Conservation (phyloP, 2,888 invertebrate genomes). For the Chydorus sphaericus region DNA sequence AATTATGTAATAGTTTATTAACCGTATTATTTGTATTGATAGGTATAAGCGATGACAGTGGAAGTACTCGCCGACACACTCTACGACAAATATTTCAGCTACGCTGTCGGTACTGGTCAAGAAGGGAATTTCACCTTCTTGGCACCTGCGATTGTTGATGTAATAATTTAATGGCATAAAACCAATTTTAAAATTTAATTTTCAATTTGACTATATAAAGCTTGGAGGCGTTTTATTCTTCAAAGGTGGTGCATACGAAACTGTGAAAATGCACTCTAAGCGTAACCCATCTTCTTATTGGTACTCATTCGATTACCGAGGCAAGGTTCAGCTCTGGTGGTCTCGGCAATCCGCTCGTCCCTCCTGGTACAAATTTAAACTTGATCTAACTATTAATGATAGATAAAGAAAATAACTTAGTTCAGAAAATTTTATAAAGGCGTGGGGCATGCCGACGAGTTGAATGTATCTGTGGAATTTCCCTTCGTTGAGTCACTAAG, state of each 20-base stretch:
- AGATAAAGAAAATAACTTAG: no score
- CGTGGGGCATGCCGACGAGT: constrained; percentile 6
- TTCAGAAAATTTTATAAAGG: no score
- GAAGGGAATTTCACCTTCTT: constrained; percentile 32
- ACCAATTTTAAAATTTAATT: background rate
- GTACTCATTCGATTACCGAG: constrained; percentile 22
- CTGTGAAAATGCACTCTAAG: constrained; percentile 27
- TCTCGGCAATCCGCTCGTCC: no score
- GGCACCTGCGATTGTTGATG: constrained; percentile 35
- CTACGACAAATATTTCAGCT: constrained; percentile 29
- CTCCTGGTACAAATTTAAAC: no score
- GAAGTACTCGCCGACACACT: constrained; percentile 31
- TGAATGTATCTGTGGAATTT: constrained; percentile 6
- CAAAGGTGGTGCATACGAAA: constrained; percentile 33
- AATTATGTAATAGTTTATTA: no score
- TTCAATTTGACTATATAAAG: constrained; percentile 24
- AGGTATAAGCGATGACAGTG: constrained; percentile 32
- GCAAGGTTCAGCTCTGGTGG: constrained; percentile 25
- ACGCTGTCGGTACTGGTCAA: constrained; percentile 22
- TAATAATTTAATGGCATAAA: no score
- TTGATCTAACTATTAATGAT: no score
- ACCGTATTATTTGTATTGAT: background rate
- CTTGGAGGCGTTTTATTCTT: constrained; percentile 32
- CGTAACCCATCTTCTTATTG: constrained; percentile 26
- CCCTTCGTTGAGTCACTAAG: constrained; percentile 20